These are phyloP conservation scores for Colostygia pectinataria DNA, from an alignment of 2,888 invertebrate genomes.

Conservation along the genomic window DNA sequence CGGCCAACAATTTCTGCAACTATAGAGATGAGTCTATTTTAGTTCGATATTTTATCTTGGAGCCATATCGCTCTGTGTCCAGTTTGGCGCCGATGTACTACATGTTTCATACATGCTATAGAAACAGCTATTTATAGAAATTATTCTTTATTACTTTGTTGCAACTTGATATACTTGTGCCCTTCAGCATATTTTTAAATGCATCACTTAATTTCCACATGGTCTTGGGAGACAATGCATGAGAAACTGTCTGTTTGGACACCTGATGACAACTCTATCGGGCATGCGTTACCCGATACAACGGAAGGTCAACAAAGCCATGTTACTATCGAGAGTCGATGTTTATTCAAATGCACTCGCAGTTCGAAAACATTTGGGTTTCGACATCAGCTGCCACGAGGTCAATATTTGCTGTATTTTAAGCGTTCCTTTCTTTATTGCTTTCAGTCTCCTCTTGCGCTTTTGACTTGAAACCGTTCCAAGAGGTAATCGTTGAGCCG, in stretches of 20 bases:
- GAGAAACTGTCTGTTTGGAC: constrained; percentile 54
- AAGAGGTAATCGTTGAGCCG: constrained; percentile 36
- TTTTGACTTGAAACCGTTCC: constrained; percentile 48
- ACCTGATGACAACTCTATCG: constrained; percentile 73
- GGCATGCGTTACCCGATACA: constrained; percentile 68
- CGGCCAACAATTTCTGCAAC: constrained; percentile 54
- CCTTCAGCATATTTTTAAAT: constrained; percentile 25
- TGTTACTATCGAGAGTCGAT: constrained; percentile 70
- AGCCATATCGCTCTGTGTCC: constrained; percentile 36
- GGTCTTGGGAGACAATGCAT: constrained; percentile 27
- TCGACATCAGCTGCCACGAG: constrained; percentile 76
- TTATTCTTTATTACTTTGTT: constrained; percentile 24
- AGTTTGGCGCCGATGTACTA: constrained; percentile 36
- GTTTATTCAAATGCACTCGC: constrained; percentile 81
- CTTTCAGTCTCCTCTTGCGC: constrained; percentile 50
- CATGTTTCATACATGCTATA: constrained; percentile 17
- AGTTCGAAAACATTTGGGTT: constrained; percentile 68
- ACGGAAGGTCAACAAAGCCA: constrained; percentile 73
- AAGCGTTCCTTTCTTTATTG: constrained; percentile 59
- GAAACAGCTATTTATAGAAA: constrained; percentile 31
- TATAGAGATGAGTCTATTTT: constrained; percentile 56
- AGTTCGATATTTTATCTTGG: constrained; percentile 48
- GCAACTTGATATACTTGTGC: constrained; percentile 5
- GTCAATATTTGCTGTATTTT: constrained; percentile 79
- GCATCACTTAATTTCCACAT: constrained; percentile 25